Base-by-base conservation (phyloP, 2,113 vertebrate species). In the Ophthalmolycus amberensis region DNA sequence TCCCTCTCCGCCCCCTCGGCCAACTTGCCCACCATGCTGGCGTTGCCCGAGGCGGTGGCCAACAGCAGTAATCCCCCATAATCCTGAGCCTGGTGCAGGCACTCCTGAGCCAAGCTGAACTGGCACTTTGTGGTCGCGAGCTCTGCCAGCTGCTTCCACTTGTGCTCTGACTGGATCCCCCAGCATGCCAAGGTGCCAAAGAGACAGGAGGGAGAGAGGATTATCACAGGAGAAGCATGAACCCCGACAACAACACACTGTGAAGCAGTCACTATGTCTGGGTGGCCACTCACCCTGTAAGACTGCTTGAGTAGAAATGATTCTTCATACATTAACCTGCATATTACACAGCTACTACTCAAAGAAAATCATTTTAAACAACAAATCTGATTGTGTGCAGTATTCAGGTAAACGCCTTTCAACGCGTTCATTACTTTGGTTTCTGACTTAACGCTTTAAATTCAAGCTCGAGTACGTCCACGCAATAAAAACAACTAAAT, bases 71-170 rank as follows among this genome's bases (percentile, higher is more conserved):
- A 95, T 42, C 98, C 98, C 50, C 98, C 98, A 0, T 98, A 99
- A 91, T 99, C 98, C 89, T 97, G 97, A 9, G 97, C 97, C 6
- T 97, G 97, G 92, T 98, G 97, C 46, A 99, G 95, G 92, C 98
- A 99, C 93, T 99, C 97, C 90, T 99, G 97, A 83, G 97, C 98
- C 70, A 99, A 89, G 88, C 95, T 90, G 89, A 99, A 99, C 93
- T 99, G 97, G 95, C 97, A 97, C 84, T 97, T 98, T 84, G 94
- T 95, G 29, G 97, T 97, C 27, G 98, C 98, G 38, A 99, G 94
- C 84, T 98, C 97, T 14, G 98, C 98, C 84, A 99, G 93, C 84
- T 99, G 97, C 90, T 98, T 99, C 98, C 98, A 99, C 84, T 98
- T 99, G 93, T 99, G 97, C 90, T 99, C 97, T 11, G 98, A 97